Conservation (phyloP, 2,113 vertebrate genomes). For the Gallinago media region DNA sequence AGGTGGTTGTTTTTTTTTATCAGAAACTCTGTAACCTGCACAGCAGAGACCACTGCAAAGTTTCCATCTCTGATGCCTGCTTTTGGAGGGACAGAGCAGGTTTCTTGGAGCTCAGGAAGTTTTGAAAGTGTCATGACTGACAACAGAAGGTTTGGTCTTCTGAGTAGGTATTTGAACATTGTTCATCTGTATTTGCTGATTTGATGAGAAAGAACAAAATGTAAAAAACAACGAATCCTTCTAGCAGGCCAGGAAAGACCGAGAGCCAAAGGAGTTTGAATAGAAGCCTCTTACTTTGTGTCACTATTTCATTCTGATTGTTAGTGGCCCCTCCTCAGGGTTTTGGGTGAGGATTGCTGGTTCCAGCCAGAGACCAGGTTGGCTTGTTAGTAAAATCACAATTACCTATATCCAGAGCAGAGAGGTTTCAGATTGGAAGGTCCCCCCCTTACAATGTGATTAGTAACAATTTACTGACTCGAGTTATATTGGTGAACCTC, state of each 20-base stretch:
- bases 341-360: neutral
- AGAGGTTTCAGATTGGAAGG: neutral
- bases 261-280: neutral
- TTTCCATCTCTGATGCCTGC: rapidly evolving
- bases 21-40: neutral
- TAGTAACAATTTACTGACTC: neutral
- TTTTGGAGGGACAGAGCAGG: neutral
- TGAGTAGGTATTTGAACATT: neutral
- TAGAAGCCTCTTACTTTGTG: neutral
- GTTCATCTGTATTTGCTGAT: neutral
- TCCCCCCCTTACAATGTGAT: neutral
- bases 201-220: neutral
- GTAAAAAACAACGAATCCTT: neutral
- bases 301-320: neutral
- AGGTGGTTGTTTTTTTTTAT: neutral
- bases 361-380: neutral
- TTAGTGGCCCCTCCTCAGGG: neutral
- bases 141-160: neutral
- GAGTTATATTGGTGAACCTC: neutral
- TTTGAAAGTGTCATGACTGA: neutral
- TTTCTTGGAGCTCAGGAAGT: neutral
- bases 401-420: neutral
- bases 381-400: neutral
- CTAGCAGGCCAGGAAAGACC: neutral
- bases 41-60: neutral